These are phyloP conservation scores for Anthophora plumipes DNA, from an alignment of 2,888 invertebrate species.

Conservation along the genomic window DNA sequence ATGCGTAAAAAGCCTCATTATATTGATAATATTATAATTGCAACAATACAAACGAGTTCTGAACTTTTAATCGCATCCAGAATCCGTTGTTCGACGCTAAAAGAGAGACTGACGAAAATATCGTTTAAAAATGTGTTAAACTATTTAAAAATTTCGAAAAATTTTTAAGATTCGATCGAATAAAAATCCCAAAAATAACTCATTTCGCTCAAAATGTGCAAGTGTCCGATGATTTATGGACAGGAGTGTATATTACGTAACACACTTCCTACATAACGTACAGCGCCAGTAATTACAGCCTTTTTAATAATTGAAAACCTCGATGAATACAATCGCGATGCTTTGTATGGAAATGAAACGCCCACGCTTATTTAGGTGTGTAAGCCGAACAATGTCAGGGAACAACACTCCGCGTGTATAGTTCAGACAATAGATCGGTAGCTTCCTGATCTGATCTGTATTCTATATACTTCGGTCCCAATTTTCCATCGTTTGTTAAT, in stretches of 20 bases:
- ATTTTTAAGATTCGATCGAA: too few relatives aligned
- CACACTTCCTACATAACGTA: conserved; percentile 28
- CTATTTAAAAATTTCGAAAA: too few relatives aligned
- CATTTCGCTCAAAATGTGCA: too few relatives aligned
- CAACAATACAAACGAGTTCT: too few relatives aligned
- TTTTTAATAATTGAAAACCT: conserved; percentile 69
- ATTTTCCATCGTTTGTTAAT: background rate
- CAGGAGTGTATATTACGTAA: conserved; percentile 53
- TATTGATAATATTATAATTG: too few relatives aligned
- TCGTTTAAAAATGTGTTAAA: too few relatives aligned
- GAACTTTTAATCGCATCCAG: too few relatives aligned
- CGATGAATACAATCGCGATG: conserved; percentile 57
- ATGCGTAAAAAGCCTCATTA: too few relatives aligned
- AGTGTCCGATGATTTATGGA: too few relatives aligned
- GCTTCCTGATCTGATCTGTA: conserved; percentile 23
- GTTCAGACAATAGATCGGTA: background rate
- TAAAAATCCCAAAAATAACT: too few relatives aligned
- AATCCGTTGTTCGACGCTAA: too few relatives aligned
- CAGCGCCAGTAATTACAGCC: conserved; percentile 52
- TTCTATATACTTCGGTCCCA: background rate
- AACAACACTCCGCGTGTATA: conserved; percentile 5
- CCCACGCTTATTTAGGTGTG: conserved; percentile 33
- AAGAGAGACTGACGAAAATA: too few relatives aligned
- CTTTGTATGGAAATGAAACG: conserved; percentile 74
- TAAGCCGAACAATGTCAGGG: conserved; percentile 38